Evolutionary conservation across 2,888 invertebrate species (phyloP).

Genomic region (Atethmia centrago): DNA sequence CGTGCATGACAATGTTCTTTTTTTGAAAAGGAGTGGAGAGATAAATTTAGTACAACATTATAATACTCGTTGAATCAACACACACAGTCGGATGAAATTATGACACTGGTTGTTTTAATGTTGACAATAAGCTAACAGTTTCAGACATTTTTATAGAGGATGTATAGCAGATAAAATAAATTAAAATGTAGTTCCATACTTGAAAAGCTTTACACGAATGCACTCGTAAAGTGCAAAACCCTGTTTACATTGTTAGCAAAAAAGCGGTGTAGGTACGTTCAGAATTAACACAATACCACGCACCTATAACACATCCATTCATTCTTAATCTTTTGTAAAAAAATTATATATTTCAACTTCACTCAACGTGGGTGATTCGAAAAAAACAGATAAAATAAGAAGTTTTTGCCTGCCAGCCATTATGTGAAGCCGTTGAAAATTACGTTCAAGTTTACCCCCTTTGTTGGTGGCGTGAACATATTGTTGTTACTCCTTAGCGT

Average conservation of each 20-base stretch:
- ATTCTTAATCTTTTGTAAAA: slow-evolving; percentile 21
- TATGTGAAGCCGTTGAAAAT: slow-evolving; percentile 67
- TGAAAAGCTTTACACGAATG: not conserved
- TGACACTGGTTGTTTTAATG: too few relatives aligned
- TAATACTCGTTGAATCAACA: too few relatives aligned
- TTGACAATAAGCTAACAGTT: too few relatives aligned
- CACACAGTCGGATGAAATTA: too few relatives aligned
- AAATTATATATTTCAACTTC: slow-evolving; percentile 18
- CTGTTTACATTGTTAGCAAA: slow-evolving; percentile 29
- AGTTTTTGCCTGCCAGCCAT: slow-evolving; percentile 37
- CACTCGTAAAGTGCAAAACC: slow-evolving; percentile 36
- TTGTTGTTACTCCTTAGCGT: slow-evolving; percentile 2
- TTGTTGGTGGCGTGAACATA: slow-evolving; percentile 52
- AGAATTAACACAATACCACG: slow-evolving; percentile 37
- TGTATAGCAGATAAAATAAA: too few relatives aligned
- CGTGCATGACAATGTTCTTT: too few relatives aligned
- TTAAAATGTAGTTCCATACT: not conserved
- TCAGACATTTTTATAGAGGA: too few relatives aligned
- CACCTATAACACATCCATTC: slow-evolving; percentile 55
- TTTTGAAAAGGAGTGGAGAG: too few relatives aligned
- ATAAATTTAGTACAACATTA: too few relatives aligned
- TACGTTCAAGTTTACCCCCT: slow-evolving; percentile 45
- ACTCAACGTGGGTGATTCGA: slow-evolving; percentile 56
- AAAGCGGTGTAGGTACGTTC: slow-evolving; percentile 38
- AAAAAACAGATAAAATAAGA: slow-evolving; percentile 44